Evolutionary conservation across 2,113 vertebrate species (phyloP), one percentile per base, ranked within the genome.

Genomic region (Calidris pugnax): DNA sequence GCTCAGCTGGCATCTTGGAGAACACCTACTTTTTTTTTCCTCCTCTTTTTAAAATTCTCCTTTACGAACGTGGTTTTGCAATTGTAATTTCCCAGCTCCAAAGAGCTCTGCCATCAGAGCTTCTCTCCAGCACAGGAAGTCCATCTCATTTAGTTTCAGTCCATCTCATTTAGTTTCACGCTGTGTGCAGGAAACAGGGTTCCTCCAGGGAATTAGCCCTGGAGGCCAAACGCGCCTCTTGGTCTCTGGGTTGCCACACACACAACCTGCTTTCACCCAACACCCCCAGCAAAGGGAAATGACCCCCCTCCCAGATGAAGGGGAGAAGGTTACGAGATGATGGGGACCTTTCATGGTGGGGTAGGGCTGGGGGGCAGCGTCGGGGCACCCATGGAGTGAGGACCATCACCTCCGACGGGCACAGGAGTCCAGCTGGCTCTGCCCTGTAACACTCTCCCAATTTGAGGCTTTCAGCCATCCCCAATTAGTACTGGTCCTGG

Each of bases 391-490:
- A 1, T 3, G 6, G 18, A 57, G 64, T 8, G 18, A 74, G 64
- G 47, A 33, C 1, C 64, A 20, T 43, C 41, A 28, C 24, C 50
- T 51, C 56, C 64, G 47, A 47, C 20, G 47, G 47, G 47, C 47
- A 47, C 47, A 21, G 47, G 20, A 47, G 47, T 21, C 47, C 45
- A 39, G 59, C 59, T 51, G 39, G 35, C 59, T 51, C 7, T 14
- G 8, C 14, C 5, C 0, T 12, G 0, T 16, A 20, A 32, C 35
- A 4, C 6, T 3, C 6, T 17, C 37, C 27, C 57, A 4, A 5
- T 43, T 53, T 7, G 24, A 14, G 26, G 17, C 16, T 19, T 43
- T 45, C 64, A 37, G 81, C 57, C 53, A 28, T 13, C 28, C 48
- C 33, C 27, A 21, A 0, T 50, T 28, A 37, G 59, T 2, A 28